Evolutionary conservation across 2,113 vertebrate species (phyloP).

Genomic region (Ochotona princeps): DNA sequence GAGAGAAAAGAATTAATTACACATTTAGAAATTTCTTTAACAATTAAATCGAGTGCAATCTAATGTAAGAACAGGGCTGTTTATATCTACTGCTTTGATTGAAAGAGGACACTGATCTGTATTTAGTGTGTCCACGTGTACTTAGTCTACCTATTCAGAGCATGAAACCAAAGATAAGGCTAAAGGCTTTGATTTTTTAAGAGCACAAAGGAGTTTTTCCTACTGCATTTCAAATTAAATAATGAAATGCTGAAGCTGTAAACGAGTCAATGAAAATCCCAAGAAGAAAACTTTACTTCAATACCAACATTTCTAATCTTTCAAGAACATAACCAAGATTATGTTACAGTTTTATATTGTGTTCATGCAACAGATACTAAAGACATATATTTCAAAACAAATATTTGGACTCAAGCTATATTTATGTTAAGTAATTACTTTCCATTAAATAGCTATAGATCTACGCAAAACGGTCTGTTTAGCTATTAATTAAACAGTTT

Average conservation of each 20-base stretch:
- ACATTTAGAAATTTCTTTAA: constrained; percentile 65
- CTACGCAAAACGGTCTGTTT: constrained; percentile 28
- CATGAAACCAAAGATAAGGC: constrained; percentile 54
- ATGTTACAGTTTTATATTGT: background rate
- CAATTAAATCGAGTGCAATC: constrained; percentile 22
- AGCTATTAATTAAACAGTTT: background rate
- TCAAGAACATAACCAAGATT: constrained; percentile 1
- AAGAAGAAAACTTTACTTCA: constrained; percentile 21
- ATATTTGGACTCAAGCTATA: background rate
- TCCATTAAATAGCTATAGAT: constrained; percentile 23
- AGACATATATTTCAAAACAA: constrained; percentile 47
- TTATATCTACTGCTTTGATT: constrained; percentile 42
- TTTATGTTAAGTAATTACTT: constrained; percentile 37
- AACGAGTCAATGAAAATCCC: background rate
- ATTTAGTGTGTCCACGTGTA: constrained; percentile 4
- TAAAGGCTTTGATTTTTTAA: constrained; percentile 39
- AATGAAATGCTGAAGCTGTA: constrained; percentile 23
- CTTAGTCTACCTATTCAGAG: constrained; percentile 17
- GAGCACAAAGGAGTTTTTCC: background rate
- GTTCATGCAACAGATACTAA: background rate
- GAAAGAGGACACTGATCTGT: constrained; percentile 22
- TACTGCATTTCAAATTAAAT: constrained; percentile 35
- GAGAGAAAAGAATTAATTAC: constrained; percentile 73
- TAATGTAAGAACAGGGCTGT: constrained; percentile 55
- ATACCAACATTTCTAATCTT: background rate